These are phyloP conservation scores for Chaetodon trifascialis DNA, from an alignment of 2,113 vertebrate species.

Conservation along the genomic window DNA sequence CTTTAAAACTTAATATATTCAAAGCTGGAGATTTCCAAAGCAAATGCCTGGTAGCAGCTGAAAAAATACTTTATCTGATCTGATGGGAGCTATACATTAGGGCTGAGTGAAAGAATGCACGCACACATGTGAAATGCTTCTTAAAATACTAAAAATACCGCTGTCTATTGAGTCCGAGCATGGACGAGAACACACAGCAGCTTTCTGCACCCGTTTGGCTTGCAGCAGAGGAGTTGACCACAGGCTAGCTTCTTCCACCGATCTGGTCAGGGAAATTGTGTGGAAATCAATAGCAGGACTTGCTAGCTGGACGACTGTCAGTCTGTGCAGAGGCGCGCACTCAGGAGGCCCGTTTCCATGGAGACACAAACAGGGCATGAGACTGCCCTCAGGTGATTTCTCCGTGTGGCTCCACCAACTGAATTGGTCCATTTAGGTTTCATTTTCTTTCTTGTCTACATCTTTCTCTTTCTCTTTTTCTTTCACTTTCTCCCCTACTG, in stretches of 20 bases:
- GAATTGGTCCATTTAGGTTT: constrained; percentile 79
- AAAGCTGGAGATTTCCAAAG: constrained; percentile 54
- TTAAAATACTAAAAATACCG: constrained; percentile 1
- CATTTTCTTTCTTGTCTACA: constrained; percentile 76
- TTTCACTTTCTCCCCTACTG: constrained; percentile 69
- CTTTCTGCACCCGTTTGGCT: not conserved
- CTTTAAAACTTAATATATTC: constrained; percentile 59
- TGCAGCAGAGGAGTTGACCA: constrained; percentile 28
- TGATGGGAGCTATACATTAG: constrained; percentile 14
- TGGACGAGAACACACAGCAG: not conserved
- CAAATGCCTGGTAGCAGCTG: constrained; percentile 53
- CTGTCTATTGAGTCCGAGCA: not conserved
- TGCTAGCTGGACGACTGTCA: constrained; percentile 61
- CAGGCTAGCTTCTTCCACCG: constrained; percentile 15
- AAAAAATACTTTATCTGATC: constrained; percentile 48
- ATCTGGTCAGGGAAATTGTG: constrained; percentile 47
- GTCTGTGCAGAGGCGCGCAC: constrained; percentile 59
- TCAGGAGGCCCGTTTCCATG: constrained; percentile 77
- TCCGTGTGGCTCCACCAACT: constrained; percentile 62
- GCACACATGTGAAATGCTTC: not conserved
- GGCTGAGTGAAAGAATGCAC: constrained; percentile 17
- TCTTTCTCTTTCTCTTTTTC: constrained; percentile 70
- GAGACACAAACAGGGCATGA: constrained; percentile 77
- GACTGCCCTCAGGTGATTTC: constrained; percentile 75
- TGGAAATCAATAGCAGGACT: constrained; percentile 65